These are phyloP conservation scores for Thamnaconus septentrionalis DNA, from an alignment of 2,113 vertebrate genomes.

Conservation along the genomic window DNA sequence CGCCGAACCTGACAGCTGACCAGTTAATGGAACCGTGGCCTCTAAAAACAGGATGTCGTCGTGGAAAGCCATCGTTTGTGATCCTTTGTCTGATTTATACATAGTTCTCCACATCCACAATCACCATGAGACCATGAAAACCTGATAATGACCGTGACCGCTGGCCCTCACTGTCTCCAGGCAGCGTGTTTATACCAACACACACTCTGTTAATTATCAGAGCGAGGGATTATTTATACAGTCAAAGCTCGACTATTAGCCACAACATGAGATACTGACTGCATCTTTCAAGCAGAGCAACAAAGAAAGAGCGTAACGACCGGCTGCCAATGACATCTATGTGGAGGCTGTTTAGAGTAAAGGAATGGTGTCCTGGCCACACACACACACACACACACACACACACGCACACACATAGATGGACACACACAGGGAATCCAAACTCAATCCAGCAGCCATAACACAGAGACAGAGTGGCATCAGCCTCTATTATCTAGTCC, in stretches of 20 bases:
- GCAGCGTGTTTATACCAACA: constrained; percentile 21
- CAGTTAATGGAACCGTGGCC: constrained; percentile 19
- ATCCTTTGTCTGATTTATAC: constrained; percentile 31
- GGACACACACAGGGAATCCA: constrained; percentile 41
- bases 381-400: constrained; percentile 9
- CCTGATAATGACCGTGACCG: constrained; percentile 44
- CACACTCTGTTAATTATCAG: constrained; percentile 26
- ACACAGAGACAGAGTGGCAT: constrained; percentile 71
- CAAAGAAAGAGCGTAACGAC: too few species aligned
- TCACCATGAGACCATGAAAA: neutral
- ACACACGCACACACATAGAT: constrained; percentile 23
- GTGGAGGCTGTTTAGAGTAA: constrained; percentile 16
- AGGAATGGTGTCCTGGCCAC: constrained; percentile 2
- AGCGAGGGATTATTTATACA: constrained; percentile 48
- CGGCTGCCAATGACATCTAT: constrained; percentile 32
- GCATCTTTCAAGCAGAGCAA: constrained; percentile 11
- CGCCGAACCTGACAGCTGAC: constrained; percentile 21
- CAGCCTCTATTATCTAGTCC: constrained; percentile 78
- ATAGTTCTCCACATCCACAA: constrained; percentile 23
- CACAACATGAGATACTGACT: neutral
- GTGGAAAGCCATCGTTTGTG: constrained; percentile 46
- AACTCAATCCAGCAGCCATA: constrained; percentile 71
- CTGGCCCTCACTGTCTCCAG: constrained; percentile 11
- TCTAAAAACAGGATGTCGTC: constrained; percentile 38
- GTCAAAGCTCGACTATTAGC: constrained; percentile 6